Conservation (phyloP, 1,140 invertebrate genomes). For the Microplitis demolitor region DNA sequence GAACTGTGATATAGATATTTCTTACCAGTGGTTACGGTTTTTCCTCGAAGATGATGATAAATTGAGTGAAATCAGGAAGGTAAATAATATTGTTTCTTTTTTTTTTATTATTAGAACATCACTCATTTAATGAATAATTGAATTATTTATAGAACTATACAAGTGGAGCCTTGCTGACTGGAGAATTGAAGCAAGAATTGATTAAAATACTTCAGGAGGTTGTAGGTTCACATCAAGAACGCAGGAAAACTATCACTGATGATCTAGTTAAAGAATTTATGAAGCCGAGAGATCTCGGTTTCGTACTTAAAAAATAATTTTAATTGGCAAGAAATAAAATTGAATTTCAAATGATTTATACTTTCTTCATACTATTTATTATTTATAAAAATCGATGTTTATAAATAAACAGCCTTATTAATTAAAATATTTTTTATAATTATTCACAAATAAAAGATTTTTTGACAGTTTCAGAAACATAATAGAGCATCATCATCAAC, state of each 20-base stretch:
- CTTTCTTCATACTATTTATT: too few relatives aligned
- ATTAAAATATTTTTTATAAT: too few relatives aligned
- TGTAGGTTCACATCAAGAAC: slow-evolving; percentile 82
- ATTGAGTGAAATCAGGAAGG: slow-evolving; percentile 80
- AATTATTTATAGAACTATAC: slow-evolving; percentile 75
- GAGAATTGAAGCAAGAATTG: slow-evolving; percentile 91
- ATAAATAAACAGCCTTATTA: too few relatives aligned
- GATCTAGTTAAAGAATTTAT: slow-evolving; percentile 85
- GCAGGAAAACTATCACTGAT: slow-evolving; percentile 82
- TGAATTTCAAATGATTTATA: neutral
- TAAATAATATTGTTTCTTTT: slow-evolving; percentile 46
- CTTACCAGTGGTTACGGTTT: slow-evolving; percentile 94
- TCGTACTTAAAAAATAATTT: slow-evolving; percentile 39
- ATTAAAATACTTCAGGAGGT: slow-evolving; percentile 79
- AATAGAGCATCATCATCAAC: too few relatives aligned
- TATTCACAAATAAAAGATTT: too few relatives aligned
- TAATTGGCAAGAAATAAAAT: neutral
- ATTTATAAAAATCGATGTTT: too few relatives aligned
- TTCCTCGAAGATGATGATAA: slow-evolving; percentile 94
- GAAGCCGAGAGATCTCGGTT: slow-evolving; percentile 79
- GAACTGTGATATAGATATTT: slow-evolving; percentile 94
- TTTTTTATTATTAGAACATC: neutral
- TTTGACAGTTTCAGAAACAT: too few relatives aligned
- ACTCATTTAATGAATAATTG: neutral
- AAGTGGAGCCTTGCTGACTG: slow-evolving; percentile 89